Percentiles rank a stretch among this genome's conserved stretches.
Conservation (phyloP, 2,888 invertebrate genomes). For the Morpho achilles region DNA sequence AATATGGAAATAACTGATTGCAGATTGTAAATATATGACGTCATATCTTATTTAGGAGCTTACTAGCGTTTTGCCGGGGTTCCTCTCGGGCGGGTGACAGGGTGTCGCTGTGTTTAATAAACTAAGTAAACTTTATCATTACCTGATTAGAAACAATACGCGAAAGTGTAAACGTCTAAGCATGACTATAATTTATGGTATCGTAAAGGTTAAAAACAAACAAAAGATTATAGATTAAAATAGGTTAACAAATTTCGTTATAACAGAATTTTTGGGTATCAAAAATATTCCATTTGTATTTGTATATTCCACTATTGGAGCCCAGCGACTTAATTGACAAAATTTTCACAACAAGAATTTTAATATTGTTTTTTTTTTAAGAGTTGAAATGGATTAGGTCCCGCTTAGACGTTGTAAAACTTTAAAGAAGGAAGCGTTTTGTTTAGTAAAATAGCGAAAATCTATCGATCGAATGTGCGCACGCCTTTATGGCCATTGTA, state of each 20-base stretch:
- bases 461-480: constrained; percentile 22
- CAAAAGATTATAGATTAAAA: no score
- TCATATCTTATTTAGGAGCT: constrained; percentile 77
- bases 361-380: no score
- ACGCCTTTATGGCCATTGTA: constrained; percentile 24
- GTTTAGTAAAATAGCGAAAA: constrained; percentile 9
- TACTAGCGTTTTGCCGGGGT: constrained; percentile 77
- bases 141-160: constrained; percentile 13
- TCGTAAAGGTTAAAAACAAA: no score
- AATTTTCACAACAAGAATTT: no score
- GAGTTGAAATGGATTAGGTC: neutral
- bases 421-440: constrained; percentile 4
- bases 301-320: no score
- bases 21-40: constrained; percentile 59
- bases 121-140: constrained; percentile 53
- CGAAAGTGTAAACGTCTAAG: constrained; percentile 8
- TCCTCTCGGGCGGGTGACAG: constrained; percentile 73
- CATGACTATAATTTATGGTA: neutral
- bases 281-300: no score
- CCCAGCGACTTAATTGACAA: no score
- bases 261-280: no score
- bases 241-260: no score
- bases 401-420: constrained; percentile 13
- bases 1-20: constrained; percentile 19
- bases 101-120: constrained; percentile 71